phyloP scores from a whole-genome alignment of 2,888 invertebrate species.

The Dendrolimus houi region DNA sequence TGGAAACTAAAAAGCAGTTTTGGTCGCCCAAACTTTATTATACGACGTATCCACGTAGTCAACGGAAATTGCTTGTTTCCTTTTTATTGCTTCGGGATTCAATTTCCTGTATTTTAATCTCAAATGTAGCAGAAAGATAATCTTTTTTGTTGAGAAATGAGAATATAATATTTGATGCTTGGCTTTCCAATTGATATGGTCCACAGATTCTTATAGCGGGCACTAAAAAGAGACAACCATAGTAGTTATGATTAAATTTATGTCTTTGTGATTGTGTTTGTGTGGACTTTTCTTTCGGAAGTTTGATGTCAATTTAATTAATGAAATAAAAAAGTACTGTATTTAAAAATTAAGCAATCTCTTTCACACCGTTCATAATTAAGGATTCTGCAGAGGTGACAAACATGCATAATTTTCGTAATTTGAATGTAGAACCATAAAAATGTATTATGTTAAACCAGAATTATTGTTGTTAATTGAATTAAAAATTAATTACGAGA shows the following conservation, averaged over 20 bases:
- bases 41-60: not conserved
- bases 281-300: too few species aligned
- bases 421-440: not conserved
- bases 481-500: too few species aligned
- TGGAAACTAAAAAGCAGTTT: not conserved
- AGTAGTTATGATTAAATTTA: too few species aligned
- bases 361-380: too few species aligned
- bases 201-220: too few species aligned
- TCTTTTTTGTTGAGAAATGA: constrained; percentile 10
- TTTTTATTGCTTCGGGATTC: constrained; percentile 20
- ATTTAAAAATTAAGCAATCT: too few species aligned
- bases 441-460: constrained; percentile 1
- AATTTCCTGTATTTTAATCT: constrained; percentile 34
- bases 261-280: too few species aligned
- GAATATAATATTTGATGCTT: not conserved
- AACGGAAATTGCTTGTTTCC: constrained; percentile 36
- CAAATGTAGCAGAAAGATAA: constrained; percentile 19
- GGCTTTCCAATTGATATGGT: too few species aligned
- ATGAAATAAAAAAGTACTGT: too few species aligned
- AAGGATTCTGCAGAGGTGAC: too few species aligned
- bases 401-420: not conserved
- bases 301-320: too few species aligned
- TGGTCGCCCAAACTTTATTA: not conserved
- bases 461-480: not conserved
- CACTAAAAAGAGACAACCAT: too few species aligned